phyloP scores from a whole-genome alignment of 2,113 vertebrate species.

The Perccottus glenii region DNA sequence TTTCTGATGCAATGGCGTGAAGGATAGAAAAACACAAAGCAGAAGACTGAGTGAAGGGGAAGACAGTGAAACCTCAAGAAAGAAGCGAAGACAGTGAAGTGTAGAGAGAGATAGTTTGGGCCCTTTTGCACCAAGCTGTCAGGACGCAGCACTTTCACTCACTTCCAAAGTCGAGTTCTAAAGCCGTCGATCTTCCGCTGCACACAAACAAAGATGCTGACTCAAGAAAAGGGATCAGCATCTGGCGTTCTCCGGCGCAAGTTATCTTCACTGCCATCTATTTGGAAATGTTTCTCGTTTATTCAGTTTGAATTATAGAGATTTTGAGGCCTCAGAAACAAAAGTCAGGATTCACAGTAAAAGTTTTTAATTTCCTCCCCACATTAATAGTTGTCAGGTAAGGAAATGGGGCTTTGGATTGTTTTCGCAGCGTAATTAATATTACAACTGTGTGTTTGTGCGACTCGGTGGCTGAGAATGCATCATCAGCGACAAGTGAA shows the following conservation, averaged over 20 bases:
- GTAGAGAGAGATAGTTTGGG: neutral
- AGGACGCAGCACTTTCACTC: neutral
- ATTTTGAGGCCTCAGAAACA: neutral
- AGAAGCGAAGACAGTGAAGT: neutral
- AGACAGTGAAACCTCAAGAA: neutral
- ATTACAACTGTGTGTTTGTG: conserved; percentile 5
- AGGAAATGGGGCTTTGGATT: neutral
- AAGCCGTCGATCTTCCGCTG: neutral
- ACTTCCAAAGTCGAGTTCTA: conserved; percentile 12
- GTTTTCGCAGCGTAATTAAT: conserved; percentile 7
- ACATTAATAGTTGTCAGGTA: conserved; percentile 9
- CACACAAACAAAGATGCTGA: conserved; percentile 5
- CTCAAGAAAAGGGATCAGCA: neutral
- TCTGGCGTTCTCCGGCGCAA: neutral
- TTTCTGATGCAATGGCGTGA: conserved; percentile 12
- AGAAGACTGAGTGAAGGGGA: neutral
- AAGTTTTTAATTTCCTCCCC: conserved; percentile 6
- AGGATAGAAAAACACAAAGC: neutral
- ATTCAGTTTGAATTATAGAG: neutral
- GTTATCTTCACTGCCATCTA: neutral
- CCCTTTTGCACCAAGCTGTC: neutral
- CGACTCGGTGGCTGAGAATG: neutral
- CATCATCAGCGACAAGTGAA: neutral
- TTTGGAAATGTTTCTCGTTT: neutral
- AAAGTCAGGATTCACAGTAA: neutral